Evolutionary conservation across 2,797 vertebrate species (phyloP), one percentile per base, ranked within the genome.

Genomic region (Enteromius radiatus): DNA sequence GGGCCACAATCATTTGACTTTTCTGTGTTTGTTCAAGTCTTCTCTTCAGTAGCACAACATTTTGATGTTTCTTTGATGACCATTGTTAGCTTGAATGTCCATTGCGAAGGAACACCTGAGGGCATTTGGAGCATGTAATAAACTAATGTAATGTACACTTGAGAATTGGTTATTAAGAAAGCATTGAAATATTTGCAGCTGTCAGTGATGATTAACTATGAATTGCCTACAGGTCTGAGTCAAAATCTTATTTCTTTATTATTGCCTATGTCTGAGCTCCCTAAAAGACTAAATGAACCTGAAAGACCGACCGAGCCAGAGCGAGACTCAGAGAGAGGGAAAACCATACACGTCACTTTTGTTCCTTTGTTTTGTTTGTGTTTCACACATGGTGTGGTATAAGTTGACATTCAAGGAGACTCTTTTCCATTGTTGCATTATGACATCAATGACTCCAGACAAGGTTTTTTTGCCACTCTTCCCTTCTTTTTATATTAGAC

Each of bases 161-260:
- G 73, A 81, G 56, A 86, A 79, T 33, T 36, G 61, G 80, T 79
- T 79, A 74, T 65, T n/a, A 87, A 80, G 38, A 82, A 85, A 68
- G 71, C 85, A 75, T 78, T 68, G 41, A 69, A 79, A 76, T 71
- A 82, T 82, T 82, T 86, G 67, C 76, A 81, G 67, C 81, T 80
- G 68, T 84, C 93, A 93, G 94, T 92, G 96, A 94, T 96, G 94
- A 96, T 96, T 95, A 95, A 95, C 93, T 93, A 93, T 90, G 92
- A 96, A 93, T 95, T 94, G 90, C 90, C 81, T 94, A 93, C 91
- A 94, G 90, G 92, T 93, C 90, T 92, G 91, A 85, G 85, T 80
- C 69, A 70, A 75, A 82, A 71, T 91, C 93, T 83, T 88, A 89
- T 90, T 86, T 91, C 76, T 84, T 88, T 86, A 85, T 76, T 88